Evolutionary conservation across 2,888 invertebrate species (phyloP), one percentile per base, ranked within the genome.

Genomic region (Stenolophus ochropezus): DNA sequence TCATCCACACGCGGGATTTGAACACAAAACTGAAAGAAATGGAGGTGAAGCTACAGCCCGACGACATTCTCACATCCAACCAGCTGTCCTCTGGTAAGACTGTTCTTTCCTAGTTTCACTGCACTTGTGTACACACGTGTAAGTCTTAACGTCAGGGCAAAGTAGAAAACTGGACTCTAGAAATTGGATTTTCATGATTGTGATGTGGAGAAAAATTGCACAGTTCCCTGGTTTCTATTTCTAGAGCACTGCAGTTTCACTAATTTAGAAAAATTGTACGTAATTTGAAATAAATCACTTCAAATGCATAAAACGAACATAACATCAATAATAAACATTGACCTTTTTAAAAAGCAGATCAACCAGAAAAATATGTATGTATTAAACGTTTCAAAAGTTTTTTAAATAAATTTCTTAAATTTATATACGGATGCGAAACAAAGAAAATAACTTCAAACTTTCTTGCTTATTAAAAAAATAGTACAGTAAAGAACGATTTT

Each of bases 1-100:
- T 96, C 89, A 91, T 96, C 84, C 96, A 96, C 91, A 96, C 96
- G 74, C 91, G 95, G 85, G 95, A 95, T 88, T 90, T 96, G 83
- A 95, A 94, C 90, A 94, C 94, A 83, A 94, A 94, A 88, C 91
- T 96, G 84, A 93, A 93, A 83, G 94, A 95, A 88, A 96, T 96
- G 94, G 94, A 96, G 89, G 93, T 94, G 73, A 92, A 92, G 87
- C 91, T 95, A 84, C 93, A 93, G 86, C 93, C 94, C 53, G 93
- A 93, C 81, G 92, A 92, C 84, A 90, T 91, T 83, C 86, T 90
- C 81, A 89, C 91, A 61, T 89, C 89, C 5, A 91, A 91, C 87
- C 91, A 91, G 86, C 85, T 91, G 82, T 89, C 89, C 47, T 89
- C 90, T 83, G 91, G 91, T 91, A 87, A 88, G 87, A 73, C 61